Evolutionary conservation across 2,113 vertebrate species (phyloP).

Genomic region (Bubo scandiacus): DNA sequence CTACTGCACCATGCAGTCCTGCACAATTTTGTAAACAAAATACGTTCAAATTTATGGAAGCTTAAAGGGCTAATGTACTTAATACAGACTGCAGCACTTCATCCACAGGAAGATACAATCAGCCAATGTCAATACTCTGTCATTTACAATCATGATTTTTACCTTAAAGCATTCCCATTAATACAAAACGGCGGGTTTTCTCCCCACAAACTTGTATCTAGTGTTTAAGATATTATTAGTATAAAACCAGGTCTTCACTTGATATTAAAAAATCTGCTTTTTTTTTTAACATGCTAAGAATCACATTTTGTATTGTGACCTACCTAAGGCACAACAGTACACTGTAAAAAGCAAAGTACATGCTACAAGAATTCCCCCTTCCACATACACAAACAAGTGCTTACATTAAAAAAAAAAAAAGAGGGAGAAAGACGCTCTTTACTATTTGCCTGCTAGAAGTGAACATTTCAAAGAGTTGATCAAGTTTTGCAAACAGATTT

Average conservation of each 20-base stretch:
- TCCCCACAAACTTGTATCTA: not conserved
- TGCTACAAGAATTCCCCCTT: not conserved
- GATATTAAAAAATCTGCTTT: not conserved
- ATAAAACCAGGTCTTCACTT: not conserved
- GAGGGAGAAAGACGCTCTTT: not conserved
- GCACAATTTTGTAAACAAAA: not conserved
- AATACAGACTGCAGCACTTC: slow-evolving; percentile 1
- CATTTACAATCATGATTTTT: not conserved
- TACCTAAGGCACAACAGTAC: not conserved
- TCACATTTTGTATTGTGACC: not conserved
- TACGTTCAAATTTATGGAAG: not conserved
- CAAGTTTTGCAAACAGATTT: slow-evolving; percentile 6
- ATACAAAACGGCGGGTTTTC: not conserved
- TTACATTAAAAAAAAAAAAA: not conserved
- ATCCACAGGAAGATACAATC: not conserved
- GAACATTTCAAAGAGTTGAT: not conserved
- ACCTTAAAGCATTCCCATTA: not conserved
- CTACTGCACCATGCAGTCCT: not conserved
- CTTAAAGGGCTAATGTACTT: not conserved
- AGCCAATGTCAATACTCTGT: not conserved
- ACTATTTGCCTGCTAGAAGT: not conserved
- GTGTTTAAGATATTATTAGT: not conserved
- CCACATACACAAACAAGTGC: not conserved
- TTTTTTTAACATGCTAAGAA: not conserved
- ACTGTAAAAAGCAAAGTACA: not conserved